A percentile compares a stretch with the other conserved stretches of the same genome.
These are phyloP conservation scores for Drosophila baimaii DNA, from an alignment of 1,140 invertebrate species.

Conservation along the genomic window DNA sequence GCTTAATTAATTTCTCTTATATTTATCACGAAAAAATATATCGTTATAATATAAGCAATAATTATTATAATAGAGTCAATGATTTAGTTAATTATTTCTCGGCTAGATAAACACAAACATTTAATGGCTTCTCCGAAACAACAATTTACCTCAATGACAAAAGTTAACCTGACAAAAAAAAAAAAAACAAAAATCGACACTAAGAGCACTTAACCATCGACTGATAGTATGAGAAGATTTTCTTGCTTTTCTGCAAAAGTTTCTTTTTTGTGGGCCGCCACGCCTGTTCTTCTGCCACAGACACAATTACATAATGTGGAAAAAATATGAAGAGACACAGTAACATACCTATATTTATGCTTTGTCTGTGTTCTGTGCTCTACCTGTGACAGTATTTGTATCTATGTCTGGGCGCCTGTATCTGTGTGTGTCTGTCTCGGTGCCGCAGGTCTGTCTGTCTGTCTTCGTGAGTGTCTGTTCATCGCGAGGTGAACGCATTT, in stretches of 20 bases:
- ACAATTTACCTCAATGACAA: too few species aligned
- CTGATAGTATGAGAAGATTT: neutral
- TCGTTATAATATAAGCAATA: too few species aligned
- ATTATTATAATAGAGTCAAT: too few species aligned
- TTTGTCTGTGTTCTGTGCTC: conserved; percentile 23
- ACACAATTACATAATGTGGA: conserved; percentile 7
- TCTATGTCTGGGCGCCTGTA: too few species aligned
- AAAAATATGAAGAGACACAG: conserved; percentile 23
- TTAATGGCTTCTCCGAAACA: too few species aligned
- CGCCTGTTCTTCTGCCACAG: conserved; percentile 5
- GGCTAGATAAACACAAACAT: too few species aligned
- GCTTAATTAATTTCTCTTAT: too few species aligned
- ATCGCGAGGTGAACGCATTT: conserved; percentile 50
- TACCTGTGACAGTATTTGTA: conserved; percentile 2
- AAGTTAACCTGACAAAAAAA: too few species aligned
- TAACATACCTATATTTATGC: conserved; percentile 37
- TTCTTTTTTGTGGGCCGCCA: conserved; percentile 25
- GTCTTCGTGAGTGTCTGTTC: conserved; percentile 25
- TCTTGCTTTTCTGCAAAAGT: conserved; percentile 19
- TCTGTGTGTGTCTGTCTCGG: conserved; percentile 38
- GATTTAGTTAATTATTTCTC: too few species aligned
- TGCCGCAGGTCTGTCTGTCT: conserved; percentile 7
- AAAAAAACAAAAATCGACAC: too few species aligned
- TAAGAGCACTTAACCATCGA: neutral
- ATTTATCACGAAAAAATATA: too few species aligned